Evolutionary conservation across 2,113 vertebrate genomes (phyloP).

Genomic region (Pterocles burchelli): DNA sequence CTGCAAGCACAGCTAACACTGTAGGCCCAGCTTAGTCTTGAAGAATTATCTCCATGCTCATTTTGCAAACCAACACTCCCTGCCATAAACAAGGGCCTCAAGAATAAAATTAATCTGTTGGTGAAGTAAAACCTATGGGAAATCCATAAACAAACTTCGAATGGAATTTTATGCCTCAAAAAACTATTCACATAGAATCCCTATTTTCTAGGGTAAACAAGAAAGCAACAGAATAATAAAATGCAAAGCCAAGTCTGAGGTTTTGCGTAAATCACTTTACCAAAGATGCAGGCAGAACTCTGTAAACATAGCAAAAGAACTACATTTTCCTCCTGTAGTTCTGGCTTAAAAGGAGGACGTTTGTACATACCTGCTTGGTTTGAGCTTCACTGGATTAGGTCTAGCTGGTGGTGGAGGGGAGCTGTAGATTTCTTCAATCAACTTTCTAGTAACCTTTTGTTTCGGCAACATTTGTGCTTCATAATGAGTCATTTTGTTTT

Average conservation of each 20-base stretch:
- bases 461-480: constrained; percentile 86
- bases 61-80: not conserved
- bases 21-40: not conserved
- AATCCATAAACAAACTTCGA: not conserved
- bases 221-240: not conserved
- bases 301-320: not conserved
- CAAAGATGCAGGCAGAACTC: not conserved
- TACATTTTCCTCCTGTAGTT: not conserved
- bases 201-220: not conserved
- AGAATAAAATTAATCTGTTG: not conserved
- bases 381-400: constrained; percentile 85
- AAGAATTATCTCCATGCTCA: not conserved
- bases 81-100: not conserved
- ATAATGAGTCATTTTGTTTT: constrained; percentile 84
- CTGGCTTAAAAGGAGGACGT: not conserved
- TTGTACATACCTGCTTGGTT: constrained; percentile 84
- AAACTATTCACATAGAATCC: not conserved
- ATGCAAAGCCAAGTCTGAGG: not conserved
- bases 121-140: not conserved
- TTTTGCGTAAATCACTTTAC: not conserved
- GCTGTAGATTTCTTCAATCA: constrained; percentile 90
- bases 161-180: not conserved
- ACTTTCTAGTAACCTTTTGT: constrained; percentile 85
- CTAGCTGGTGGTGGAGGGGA: constrained; percentile 78
- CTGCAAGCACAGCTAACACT: not conserved